These are phyloP conservation scores for Ammodytes marinus DNA, from an alignment of 2,113 vertebrate genomes.

Conservation along the genomic window DNA sequence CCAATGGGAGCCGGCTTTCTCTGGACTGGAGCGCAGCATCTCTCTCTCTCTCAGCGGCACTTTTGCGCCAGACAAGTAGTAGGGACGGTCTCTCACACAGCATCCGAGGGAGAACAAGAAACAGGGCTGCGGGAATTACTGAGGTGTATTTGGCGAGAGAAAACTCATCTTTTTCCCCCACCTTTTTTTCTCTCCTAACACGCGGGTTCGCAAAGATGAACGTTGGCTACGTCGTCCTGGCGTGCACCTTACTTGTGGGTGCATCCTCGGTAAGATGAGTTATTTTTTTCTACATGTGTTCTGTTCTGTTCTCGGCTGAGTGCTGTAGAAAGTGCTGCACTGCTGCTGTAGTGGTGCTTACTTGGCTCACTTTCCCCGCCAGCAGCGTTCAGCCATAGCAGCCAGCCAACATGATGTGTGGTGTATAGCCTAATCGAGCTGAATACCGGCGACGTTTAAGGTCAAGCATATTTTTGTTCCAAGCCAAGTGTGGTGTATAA, in stretches of 20 bases:
- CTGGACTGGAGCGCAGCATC: slow-evolving; percentile 82
- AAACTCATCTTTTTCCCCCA: slow-evolving; percentile 38
- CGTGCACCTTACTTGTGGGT: slow-evolving; percentile 80
- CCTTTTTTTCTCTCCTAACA: neutral
- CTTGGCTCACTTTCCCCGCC: slow-evolving; percentile 52
- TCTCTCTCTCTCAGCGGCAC: slow-evolving; percentile 83
- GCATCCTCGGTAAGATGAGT: slow-evolving; percentile 85
- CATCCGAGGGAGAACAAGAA: slow-evolving; percentile 55
- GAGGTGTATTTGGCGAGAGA: slow-evolving; percentile 51
- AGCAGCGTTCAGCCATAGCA: slow-evolving; percentile 62
- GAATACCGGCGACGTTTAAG: slow-evolving; percentile 17
- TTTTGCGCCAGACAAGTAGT: slow-evolving; percentile 82
- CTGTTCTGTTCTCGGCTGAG: no score
- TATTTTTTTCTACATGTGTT: slow-evolving; percentile 51
- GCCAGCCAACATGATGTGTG: slow-evolving; percentile 43
- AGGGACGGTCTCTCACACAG: slow-evolving; percentile 69
- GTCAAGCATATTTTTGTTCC: slow-evolving; percentile 10
- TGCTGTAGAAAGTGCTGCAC: slow-evolving; percentile 69
- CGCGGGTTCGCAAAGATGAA: slow-evolving; percentile 80
- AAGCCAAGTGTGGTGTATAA: neutral
- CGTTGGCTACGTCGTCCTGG: slow-evolving; percentile 77
- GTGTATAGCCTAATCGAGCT: slow-evolving; percentile 39
- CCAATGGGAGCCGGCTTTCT: slow-evolving; percentile 75
- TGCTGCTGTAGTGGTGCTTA: slow-evolving; percentile 62
- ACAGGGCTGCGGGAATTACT: slow-evolving; percentile 75